Evolutionary conservation across 2,113 vertebrate genomes (phyloP), one percentile per base, ranked within the genome.

Genomic region (Fulica atra): DNA sequence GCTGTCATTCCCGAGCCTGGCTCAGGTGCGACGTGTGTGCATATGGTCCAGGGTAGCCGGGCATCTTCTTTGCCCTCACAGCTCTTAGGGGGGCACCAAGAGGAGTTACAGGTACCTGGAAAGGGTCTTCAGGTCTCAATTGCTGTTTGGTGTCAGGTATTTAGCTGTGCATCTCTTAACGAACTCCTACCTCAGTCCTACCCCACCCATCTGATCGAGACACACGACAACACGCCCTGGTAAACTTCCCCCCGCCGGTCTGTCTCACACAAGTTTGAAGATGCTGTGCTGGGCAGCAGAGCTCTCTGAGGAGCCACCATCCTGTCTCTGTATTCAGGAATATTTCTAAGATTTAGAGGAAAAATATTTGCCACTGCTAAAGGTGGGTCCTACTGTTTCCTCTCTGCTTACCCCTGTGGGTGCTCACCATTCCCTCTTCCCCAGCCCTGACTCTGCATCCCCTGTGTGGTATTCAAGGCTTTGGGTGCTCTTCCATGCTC

Each of bases 21-120:
- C 18, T 53, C 20, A 0, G 72, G 9, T 15, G 0, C 0, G 10
- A 35, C 6, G 1, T 1, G 2, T 1, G 51, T 7, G 69, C 3
- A 6, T 1, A 0, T 9, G 16, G 81, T 4, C 4, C 20, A 2
- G 63, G 63, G 4, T 4, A 3, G 81, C 50, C 54, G 44, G 59
- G 2, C 2, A 0, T 4, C 68, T 29, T 14, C 13, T 6, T 17
- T 12, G 2, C 31, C 35, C 72, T 19, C 11, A 5, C 8, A 8
- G 61, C 31, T 40, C 68, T 31, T 9, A 7, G 50, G 48, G 40
- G 46, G 33, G 14, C 36, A 5, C 42, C 50, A 4, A 24, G 23
- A 35, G 31, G 35, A 8, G 31, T 29, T 4, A 10, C 6, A 2
- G 0, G 3, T 23, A 26, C 29, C 25, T 33, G 4, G 69, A 16